These are phyloP conservation scores for Oryctes rhinoceros DNA, from an alignment of 1,140 invertebrate genomes.

Conservation along the genomic window DNA sequence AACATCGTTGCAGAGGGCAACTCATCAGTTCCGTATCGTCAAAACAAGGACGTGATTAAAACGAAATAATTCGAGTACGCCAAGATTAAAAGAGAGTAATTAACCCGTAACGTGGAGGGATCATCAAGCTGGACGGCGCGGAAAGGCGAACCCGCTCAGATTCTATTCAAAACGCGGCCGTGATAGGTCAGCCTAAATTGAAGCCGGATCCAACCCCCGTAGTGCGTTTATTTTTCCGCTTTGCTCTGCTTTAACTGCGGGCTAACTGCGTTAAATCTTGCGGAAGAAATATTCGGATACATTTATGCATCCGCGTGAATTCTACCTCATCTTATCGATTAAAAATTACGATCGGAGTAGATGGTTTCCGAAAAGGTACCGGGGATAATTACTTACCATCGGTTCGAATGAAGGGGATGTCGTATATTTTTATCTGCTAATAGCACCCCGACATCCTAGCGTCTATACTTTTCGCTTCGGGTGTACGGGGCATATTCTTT, in stretches of 20 bases:
- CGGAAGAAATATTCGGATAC: too few species aligned
- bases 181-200: background rate
- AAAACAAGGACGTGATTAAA: conserved; percentile 26
- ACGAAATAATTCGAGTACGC: conserved; percentile 33
- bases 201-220: background rate
- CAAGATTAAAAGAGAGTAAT: conserved; percentile 30
- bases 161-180: background rate
- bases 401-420: background rate
- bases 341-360: too few species aligned
- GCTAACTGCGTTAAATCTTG: too few species aligned
- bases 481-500: background rate
- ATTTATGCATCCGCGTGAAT: too few species aligned
- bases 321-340: too few species aligned
- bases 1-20: too few species aligned
- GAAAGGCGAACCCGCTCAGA: background rate
- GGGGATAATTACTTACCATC: too few species aligned
- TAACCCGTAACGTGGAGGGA: conserved; percentile 14
- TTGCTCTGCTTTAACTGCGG: too few species aligned
- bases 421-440: background rate
- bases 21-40: background rate
- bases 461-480: background rate
- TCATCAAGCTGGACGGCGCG: background rate
- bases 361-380: too few species aligned
- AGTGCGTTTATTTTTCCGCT: too few species aligned
- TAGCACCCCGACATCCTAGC: background rate